Evolutionary conservation across 2,888 invertebrate species (phyloP), one percentile per base, ranked within the genome.

Genomic region (Boloria selene): DNA sequence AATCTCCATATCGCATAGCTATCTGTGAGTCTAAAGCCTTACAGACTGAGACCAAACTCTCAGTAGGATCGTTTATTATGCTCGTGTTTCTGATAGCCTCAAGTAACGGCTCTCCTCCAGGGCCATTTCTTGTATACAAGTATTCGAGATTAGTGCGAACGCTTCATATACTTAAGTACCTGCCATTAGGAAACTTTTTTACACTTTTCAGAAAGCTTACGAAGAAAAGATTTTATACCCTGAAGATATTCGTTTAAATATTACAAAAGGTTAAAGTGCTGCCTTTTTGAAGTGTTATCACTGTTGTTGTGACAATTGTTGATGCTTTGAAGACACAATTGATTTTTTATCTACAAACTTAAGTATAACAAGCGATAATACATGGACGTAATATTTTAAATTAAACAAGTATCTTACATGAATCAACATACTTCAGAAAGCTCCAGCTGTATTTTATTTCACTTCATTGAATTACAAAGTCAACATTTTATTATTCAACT

Each of bases 111-210:
- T n/a, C n/a, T 13, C 60, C 53, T 26, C 38, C 55, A 44, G 60
- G 67, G 50, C 59, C 67, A 54, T 51, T 51, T 55, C 61, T 61
- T 65, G 64, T 64, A 58, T 47, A 47, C 64, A 52, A 56, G 56
- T 58, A 18, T 58, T 59, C 13, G 45, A 59, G 58, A 64, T 64
- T 64, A 64, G 52, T 59, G 58, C 14, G 38, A 38, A 31, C 38
- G 51, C 44, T 45, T 64, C 58, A 44, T 59, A 64, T 31, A 17
- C 58, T 52, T 47, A 31, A 52, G 16, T 52, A 58, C 58, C 64
- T 38, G 14, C 26, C 56, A 16, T 59, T 64, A 53, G 7, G 13
- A 16, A n/a, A 64, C 45, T 58, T 58, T 52, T 52, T 64, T 31
- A 47, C 13, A 38, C 13, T 18, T 38, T 59, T 38, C 0, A 16